Evolutionary conservation across 2,888 invertebrate genomes (phyloP), one percentile per base, ranked within the genome.

Genomic region (Amiota communis): DNA sequence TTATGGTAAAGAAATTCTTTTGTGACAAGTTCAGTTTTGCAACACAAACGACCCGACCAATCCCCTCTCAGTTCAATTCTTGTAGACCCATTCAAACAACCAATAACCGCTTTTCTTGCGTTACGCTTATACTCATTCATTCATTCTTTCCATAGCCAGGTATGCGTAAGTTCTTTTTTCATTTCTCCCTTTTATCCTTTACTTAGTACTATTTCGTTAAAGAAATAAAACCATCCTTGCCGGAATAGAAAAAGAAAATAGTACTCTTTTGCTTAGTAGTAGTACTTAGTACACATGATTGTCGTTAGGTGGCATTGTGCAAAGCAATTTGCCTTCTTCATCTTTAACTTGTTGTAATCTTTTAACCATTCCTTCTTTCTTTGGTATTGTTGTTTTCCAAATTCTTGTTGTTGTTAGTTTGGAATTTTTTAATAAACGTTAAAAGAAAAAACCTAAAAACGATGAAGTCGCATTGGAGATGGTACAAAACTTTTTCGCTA

Each of bases 341-440:
- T 59, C 17, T 59, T 20, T 11, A 46, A 36, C 9, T 63, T 36
- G 13, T 46, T 53, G 53, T n/a, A 17, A 12, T 59, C 23, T 59
- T 8, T 4, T 20, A 59, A 6, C 36, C 36, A 36, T 36, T 36
- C 36, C 36, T 59, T n/a, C 59, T 59, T 59, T 59, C 23, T 11
- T 20, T 57, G 17, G 10, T 57, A 8, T 17, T 59, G 23, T 17
- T 17, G 9, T 59, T 36, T 12, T 36, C 70, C 69, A 72, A 76
- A 78, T 75, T 78, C 76, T 79, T 56, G 79, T 75, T 81, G 75
- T 73, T 73, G 68, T 72, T 68, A 73, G 78, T 72, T 84, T 83
- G 82, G 81, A 82, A 81, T 81, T 81, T 83, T 83, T 83, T 83
- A 83, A 83, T 83, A 83, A 83, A 85, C 83, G 83, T 83, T 80